These are phyloP conservation scores for Agrilus cyanescens DNA, from an alignment of 2,888 invertebrate species.

Conservation along the genomic window DNA sequence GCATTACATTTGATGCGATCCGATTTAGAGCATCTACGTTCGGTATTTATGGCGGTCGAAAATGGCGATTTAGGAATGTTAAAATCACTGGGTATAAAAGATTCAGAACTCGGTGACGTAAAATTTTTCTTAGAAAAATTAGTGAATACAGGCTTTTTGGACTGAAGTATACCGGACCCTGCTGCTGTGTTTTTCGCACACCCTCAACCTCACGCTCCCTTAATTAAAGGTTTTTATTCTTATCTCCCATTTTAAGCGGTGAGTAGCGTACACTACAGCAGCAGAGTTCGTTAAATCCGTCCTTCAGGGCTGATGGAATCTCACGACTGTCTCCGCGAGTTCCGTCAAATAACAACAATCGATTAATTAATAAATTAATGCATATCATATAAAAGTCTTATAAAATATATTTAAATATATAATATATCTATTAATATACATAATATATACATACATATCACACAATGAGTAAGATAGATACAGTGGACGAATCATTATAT, in stretches of 20 bases:
- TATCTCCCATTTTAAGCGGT: conserved; percentile 27
- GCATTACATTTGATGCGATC: conserved; percentile 74
- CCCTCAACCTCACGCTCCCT: conserved; percentile 48
- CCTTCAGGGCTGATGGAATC: conserved; percentile 14
- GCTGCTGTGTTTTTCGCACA: conserved; percentile 57
- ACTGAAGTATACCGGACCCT: conserved; percentile 50
- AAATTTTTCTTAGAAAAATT: conserved; percentile 94
- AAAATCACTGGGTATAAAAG: conserved; percentile 88
- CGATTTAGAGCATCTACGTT: conserved; percentile 84
- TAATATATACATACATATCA: conserved; percentile 20
- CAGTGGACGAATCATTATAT: not conserved
- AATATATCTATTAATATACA: conserved; percentile 32
- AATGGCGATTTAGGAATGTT: conserved; percentile 90
- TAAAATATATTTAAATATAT: conserved; percentile 13
- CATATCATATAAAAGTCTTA: not conserved
- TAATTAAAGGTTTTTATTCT: conserved; percentile 63
- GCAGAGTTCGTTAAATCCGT: conserved; percentile 32
- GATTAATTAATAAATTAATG: conserved; percentile 3
- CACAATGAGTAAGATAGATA: not conserved
- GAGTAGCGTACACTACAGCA: conserved; percentile 20
- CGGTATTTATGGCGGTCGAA: conserved; percentile 91
- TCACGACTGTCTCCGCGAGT: conserved; percentile 27
- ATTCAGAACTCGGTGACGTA: conserved; percentile 88
- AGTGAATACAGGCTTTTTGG: conserved; percentile 90
- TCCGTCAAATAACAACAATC: conserved; percentile 22